These are phyloP conservation scores for Pinctada fucata DNA, from an alignment of 2,888 invertebrate species.

Conservation along the genomic window DNA sequence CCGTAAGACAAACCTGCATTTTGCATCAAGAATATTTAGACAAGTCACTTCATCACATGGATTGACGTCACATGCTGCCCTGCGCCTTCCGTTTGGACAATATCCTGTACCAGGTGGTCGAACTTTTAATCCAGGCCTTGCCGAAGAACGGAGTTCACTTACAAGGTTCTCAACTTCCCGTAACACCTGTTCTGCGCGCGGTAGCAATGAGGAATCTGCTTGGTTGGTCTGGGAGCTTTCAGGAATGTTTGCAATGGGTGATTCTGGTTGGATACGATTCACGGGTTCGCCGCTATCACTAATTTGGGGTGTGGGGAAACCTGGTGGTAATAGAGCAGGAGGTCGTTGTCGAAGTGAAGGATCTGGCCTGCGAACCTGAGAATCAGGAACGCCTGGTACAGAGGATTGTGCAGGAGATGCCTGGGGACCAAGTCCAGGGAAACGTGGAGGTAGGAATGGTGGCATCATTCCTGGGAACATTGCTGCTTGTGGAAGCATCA, in stretches of 20 bases:
- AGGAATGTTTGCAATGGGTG: too few species aligned
- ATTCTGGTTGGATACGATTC: too few species aligned
- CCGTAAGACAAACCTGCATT: constrained; percentile 7
- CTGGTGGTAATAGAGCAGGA: neutral
- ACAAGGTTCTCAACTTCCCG: neutral
- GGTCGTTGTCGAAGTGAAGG: too few species aligned
- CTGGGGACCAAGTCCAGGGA: too few species aligned
- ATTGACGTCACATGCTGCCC: neutral
- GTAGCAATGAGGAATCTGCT: neutral
- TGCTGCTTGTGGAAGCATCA: too few species aligned
- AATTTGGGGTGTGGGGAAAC: neutral
- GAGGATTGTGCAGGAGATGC: too few species aligned
- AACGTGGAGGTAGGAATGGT: too few species aligned
- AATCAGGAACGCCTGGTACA: too few species aligned
- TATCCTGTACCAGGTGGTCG: neutral
- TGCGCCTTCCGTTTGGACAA: neutral
- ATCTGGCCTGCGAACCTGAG: too few species aligned
- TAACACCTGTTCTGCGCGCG: neutral
- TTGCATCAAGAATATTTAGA: constrained; percentile 13
- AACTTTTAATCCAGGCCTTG: neutral
- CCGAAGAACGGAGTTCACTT: neutral
- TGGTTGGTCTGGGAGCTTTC: neutral
- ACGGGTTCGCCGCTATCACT: neutral
- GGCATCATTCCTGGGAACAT: too few species aligned
- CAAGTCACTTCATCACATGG: constrained; percentile 2